Percentiles rank a stretch among this genome's conserved stretches.
Conservation (phyloP, 2,888 invertebrate genomes). For the Prostheceraeus crozeri region DNA sequence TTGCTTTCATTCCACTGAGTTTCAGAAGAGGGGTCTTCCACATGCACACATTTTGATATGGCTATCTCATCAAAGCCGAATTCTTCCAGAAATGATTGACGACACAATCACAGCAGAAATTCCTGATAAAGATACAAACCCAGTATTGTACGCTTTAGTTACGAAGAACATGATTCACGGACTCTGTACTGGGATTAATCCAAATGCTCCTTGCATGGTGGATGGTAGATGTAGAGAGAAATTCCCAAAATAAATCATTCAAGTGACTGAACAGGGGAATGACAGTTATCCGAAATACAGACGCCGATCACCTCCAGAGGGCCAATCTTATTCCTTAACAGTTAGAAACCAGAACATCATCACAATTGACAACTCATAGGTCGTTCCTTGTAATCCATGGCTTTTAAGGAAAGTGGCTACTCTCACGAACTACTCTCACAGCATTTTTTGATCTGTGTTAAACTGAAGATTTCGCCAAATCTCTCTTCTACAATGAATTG, state of each 20-base stretch:
- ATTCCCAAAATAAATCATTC: slow-evolving; percentile 48
- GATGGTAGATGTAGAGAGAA: slow-evolving; percentile 52
- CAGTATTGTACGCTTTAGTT: slow-evolving; percentile 41
- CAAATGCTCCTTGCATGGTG: slow-evolving; percentile 51
- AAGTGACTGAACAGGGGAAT: slow-evolving; percentile 44
- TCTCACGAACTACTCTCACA: too few species aligned
- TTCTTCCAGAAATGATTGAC: slow-evolving; percentile 41
- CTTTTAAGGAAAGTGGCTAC: too few species aligned
- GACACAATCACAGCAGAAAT: slow-evolving; percentile 41
- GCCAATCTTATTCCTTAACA: too few species aligned
- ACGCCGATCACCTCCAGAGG: slow-evolving; percentile 41
- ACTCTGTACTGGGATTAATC: slow-evolving; percentile 43
- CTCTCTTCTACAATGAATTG: too few species aligned
- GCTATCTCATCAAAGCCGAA: slow-evolving; percentile 44
- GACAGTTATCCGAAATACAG: slow-evolving; percentile 52
- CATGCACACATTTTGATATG: slow-evolving; percentile 44
- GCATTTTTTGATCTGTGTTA: too few species aligned
- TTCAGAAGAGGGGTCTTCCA: slow-evolving; percentile 49
- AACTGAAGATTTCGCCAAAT: too few species aligned
- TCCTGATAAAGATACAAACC: slow-evolving; percentile 41
- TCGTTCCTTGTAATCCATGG: too few species aligned
- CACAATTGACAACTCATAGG: too few species aligned
- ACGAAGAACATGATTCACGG: slow-evolving; percentile 43
- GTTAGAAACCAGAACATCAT: too few species aligned
- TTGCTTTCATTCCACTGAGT: slow-evolving; percentile 45